Conservation (phyloP, 1,140 invertebrate genomes). For the Ooceraea biroi region DNA sequence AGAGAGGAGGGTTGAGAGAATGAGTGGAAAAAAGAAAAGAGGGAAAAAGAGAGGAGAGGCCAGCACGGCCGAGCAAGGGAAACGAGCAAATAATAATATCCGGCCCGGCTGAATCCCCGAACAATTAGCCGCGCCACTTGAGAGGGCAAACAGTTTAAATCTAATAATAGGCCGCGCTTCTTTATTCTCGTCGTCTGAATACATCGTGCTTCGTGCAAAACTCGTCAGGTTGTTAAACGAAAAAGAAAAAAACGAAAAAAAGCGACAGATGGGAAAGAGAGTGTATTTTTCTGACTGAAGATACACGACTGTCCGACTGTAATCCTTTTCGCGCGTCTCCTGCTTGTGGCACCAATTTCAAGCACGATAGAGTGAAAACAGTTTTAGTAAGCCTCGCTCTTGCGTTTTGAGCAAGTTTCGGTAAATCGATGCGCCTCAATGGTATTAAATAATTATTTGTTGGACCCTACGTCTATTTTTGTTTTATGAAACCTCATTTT, state of each 20-base stretch:
- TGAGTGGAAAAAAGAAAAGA: not conserved
- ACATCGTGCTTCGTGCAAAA: conserved; percentile 11
- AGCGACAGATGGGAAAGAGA: conserved; percentile 9
- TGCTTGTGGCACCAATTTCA: conserved; percentile 16
- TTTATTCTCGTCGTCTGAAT: conserved; percentile 31
- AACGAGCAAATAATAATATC: conserved; percentile 75
- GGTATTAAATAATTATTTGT: too few species aligned
- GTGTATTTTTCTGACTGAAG: conserved; percentile 24
- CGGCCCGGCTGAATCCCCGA: conserved; percentile 72
- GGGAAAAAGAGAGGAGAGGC: not conserved
- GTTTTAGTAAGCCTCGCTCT: not conserved
- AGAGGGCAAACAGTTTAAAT: conserved; percentile 76
- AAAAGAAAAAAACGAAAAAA: too few species aligned
- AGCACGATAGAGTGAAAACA: conserved; percentile 23
- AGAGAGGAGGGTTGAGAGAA: not conserved
- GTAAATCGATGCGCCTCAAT: not conserved
- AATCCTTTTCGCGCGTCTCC: conserved; percentile 1
- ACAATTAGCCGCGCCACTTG: conserved; percentile 75
- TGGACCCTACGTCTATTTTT: too few species aligned
- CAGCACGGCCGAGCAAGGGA: not conserved
- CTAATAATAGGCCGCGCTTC: conserved; percentile 71
- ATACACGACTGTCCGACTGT: not conserved
- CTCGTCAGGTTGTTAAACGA: conserved; percentile 33
- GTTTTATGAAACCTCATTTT: too few species aligned
- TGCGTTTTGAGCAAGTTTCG: not conserved